Evolutionary conservation across 2,113 vertebrate species (phyloP), one percentile per base, ranked within the genome.

Genomic region (Xerus inauris): DNA sequence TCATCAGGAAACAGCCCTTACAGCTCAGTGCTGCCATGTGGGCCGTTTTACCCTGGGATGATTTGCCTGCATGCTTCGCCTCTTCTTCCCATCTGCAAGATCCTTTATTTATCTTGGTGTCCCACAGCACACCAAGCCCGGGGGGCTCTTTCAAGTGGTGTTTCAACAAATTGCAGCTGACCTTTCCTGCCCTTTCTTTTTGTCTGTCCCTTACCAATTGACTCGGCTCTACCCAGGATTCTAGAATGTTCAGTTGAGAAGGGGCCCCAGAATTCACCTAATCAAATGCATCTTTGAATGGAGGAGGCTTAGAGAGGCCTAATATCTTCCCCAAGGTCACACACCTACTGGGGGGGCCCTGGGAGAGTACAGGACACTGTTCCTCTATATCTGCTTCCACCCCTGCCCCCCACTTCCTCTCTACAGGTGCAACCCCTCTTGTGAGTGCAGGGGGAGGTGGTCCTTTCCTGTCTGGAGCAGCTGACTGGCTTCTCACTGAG

Each of bases 401-500:
- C 28, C 6, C 72, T n/a, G n/a, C 49, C 64, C 7, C 5, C 28
- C 28, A 54, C 30, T 77, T 87, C 45, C n/a, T 62, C 62, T 80
- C 49, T 83, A 77, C 94, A 95, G 88, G 91, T 83, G 94, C 69
- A 59, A 26, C 5, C n/a, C 62, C 85, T 84, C 83, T 72, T 93
- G 79, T 54, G 64, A 30, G 9, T 65, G 64, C 51, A 89, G 86
- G 85, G 71, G 88, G 49, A 91, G 77, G 80, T 30, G 90, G 69
- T 28, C 35, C 51, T 84, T 87, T 51, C 32, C 22, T n/a, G 57
- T 71, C 94, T 86, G 59, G 47, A 93, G 76, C 64, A 96, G 89
- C 86, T 79, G 87, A 96, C 82, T 32, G 59, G 88, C 65, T 94
- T 94, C 76, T 94, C 32, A 0, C 84, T 69, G 93, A 94, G 88